phyloP scores from a whole-genome alignment of 2,888 invertebrate genomes.

The Leucoptera coffeella region DNA sequence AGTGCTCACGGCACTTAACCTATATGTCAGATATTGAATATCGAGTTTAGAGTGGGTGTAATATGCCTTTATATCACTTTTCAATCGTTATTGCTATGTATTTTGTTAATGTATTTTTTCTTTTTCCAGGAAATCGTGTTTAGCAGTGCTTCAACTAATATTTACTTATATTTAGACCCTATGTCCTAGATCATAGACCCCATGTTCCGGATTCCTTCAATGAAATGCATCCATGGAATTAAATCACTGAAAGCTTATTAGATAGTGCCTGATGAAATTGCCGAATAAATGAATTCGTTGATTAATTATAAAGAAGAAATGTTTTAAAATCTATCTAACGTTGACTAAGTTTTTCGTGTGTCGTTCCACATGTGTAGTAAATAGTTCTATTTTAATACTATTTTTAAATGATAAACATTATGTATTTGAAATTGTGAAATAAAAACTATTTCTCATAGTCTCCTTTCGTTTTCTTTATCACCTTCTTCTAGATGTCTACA shows the following conservation, averaged over 20 bases:
- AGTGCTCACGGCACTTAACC: too few relatives aligned
- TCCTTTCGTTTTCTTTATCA: slow-evolving; percentile 25
- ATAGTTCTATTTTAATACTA: slow-evolving; percentile 42
- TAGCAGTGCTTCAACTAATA: too few relatives aligned
- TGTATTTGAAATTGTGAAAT: slow-evolving; percentile 37
- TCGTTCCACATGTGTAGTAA: slow-evolving; percentile 33
- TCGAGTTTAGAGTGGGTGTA: too few relatives aligned
- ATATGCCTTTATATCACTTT: too few relatives aligned
- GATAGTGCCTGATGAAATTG: slow-evolving; percentile 8
- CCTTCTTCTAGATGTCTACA: too few relatives aligned
- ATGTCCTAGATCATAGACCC: too few relatives aligned
- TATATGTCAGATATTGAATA: too few relatives aligned
- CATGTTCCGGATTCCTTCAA: slow-evolving; percentile 1
- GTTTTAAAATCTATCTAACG: slow-evolving; percentile 29
- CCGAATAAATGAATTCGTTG: slow-evolving; percentile 12
- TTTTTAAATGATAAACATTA: slow-evolving; percentile 17
- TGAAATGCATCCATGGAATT: slow-evolving; percentile 9
- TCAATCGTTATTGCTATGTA: too few relatives aligned
- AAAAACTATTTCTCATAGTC: slow-evolving; percentile 48
- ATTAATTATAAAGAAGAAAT: slow-evolving; percentile 13
- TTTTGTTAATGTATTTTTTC: too few relatives aligned
- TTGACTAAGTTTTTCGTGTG: slow-evolving; percentile 37
- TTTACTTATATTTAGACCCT: too few relatives aligned
- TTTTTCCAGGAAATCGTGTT: too few relatives aligned
- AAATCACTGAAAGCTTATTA: slow-evolving; percentile 10